A percentile compares a stretch with the other conserved stretches of the same genome.
Conservation (phyloP, 2,888 invertebrate genomes). For the Lacanobia oleracea region DNA sequence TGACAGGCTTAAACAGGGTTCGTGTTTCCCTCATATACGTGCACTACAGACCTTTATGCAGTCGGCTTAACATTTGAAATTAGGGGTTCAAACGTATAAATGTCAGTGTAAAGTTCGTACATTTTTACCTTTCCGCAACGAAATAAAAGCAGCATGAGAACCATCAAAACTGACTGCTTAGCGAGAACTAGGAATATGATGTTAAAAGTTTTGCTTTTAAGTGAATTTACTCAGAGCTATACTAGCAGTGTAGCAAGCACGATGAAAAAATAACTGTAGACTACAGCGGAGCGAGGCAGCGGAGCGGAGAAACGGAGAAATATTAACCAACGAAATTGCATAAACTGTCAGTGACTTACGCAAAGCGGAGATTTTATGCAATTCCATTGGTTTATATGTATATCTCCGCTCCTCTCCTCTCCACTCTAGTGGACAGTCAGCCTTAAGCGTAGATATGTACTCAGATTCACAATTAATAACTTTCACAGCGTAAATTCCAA, state of each 20-base stretch:
- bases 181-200: conserved; percentile 24
- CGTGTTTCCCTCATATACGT: conserved; percentile 15
- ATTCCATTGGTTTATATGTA: too few relatives aligned
- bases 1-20: conserved; percentile 42
- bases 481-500: not conserved
- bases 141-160: conserved; percentile 19
- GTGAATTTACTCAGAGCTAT: conserved; percentile 27
- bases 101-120: conserved; percentile 42
- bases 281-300: not conserved
- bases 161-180: conserved; percentile 25
- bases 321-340: too few relatives aligned
- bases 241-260: not conserved
- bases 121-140: conserved; percentile 8
- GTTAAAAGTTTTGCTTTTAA: conserved; percentile 27
- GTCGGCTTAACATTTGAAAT: conserved; percentile 44
- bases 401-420: too few relatives aligned
- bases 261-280: not conserved
- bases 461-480: not conserved
- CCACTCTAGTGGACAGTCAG: too few relatives aligned
- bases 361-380: too few relatives aligned
- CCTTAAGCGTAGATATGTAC: not conserved
- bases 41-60: conserved; percentile 17
- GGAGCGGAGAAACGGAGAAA: too few relatives aligned
- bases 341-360: too few relatives aligned
- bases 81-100: conserved; percentile 39